Evolutionary conservation across 2,113 vertebrate genomes (phyloP).

Genomic region (Equus quagga): DNA sequence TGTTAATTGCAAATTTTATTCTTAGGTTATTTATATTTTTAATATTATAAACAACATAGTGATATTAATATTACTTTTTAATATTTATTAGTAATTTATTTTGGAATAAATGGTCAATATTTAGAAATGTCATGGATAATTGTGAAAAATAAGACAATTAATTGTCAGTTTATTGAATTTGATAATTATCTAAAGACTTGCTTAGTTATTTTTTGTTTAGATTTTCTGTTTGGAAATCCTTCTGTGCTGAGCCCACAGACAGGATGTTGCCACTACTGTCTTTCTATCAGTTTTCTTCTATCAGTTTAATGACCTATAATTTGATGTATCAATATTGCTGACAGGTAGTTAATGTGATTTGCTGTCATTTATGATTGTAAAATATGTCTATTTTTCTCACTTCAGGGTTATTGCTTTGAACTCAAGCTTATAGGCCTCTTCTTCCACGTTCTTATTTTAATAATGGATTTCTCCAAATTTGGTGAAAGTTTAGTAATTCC

Average conservation of each 20-base stretch:
- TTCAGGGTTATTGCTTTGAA: not conserved
- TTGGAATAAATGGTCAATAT: not conserved
- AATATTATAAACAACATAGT: not conserved
- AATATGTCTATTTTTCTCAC: conserved; percentile 14
- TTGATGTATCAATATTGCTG: not conserved
- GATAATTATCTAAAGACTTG: not conserved
- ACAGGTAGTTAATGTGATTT: not conserved
- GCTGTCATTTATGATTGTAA: not conserved
- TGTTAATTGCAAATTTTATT: not conserved
- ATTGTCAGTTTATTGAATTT: not conserved
- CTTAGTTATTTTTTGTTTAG: not conserved
- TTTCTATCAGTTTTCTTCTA: not conserved
- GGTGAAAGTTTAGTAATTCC: not conserved
- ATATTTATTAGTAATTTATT: not conserved
- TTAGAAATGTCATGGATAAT: not conserved
- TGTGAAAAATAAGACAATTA: not conserved
- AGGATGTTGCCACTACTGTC: not conserved
- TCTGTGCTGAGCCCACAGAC: not conserved
- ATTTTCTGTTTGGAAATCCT: not conserved
- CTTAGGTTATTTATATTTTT: not conserved
- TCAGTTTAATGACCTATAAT: not conserved
- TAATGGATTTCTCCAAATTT: not conserved
- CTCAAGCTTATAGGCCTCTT: not conserved
- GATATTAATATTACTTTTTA: not conserved
- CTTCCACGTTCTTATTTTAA: not conserved